These are phyloP conservation scores for Meteorus colon DNA, from an alignment of 2,888 invertebrate species.

Conservation along the genomic window DNA sequence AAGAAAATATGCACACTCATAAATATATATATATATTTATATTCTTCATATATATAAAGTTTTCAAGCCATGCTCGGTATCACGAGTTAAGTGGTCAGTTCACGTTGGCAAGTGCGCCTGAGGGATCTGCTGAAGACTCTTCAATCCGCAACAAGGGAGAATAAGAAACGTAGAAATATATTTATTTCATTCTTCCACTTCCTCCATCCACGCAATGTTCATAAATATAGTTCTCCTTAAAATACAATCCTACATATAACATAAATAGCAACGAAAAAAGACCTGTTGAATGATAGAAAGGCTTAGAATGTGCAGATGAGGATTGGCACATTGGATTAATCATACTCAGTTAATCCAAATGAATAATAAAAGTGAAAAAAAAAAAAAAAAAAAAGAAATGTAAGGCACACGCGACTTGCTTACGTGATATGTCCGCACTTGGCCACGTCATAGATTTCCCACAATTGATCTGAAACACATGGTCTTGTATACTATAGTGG, in stretches of 20 bases:
- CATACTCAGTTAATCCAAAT: neutral
- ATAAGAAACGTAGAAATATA: neutral
- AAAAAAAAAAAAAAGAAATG: constrained; percentile 14
- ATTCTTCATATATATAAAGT: constrained; percentile 60
- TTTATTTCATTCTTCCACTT: neutral
- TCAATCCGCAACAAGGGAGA: constrained; percentile 20
- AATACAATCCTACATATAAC: neutral
- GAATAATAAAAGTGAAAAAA: neutral
- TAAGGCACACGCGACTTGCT: constrained; percentile 17
- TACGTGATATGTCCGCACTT: constrained; percentile 35
- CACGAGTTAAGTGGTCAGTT: constrained; percentile 62
- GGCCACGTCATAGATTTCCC: constrained; percentile 44
- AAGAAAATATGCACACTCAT: neutral
- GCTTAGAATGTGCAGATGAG: neutral
- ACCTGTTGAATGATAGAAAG: neutral
- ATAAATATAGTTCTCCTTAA: constrained; percentile 17
- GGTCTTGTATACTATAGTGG: constrained; percentile 5
- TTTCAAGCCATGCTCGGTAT: constrained; percentile 69
- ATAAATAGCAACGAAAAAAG: constrained; percentile 8
- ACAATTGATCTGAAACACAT: constrained; percentile 41
- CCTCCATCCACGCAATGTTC: neutral
- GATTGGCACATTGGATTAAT: constrained; percentile 16
- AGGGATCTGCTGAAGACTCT: constrained; percentile 22
- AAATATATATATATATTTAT: constrained; percentile 38
- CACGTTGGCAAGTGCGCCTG: constrained; percentile 8